Base-by-base conservation (phyloP, 2,113 vertebrate species). In the Micronycteris hirsuta region DNA sequence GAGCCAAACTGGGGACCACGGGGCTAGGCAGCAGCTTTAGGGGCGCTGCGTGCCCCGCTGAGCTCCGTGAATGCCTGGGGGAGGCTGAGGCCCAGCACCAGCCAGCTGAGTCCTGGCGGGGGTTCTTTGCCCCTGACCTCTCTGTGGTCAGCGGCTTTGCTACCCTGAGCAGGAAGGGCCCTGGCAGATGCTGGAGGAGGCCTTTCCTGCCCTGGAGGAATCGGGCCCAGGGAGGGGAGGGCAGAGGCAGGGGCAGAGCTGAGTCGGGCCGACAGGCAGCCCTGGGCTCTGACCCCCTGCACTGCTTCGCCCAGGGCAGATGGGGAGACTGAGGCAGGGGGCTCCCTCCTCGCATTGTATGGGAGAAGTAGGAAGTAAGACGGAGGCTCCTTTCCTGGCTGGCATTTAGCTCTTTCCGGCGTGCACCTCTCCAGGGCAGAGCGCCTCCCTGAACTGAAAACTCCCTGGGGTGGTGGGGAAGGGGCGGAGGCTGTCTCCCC, bases 291-390 rank as follows among this genome's bases (percentile, higher is more conserved):
- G 9, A 61, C 14, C 19, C 56, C 49, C 16, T 24, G 52, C 10
- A 10, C 20, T 22, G 38, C 33, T 52, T 33, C 63, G 33, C 16
- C 14, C 65, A 17, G 19, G 83, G 47, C 65, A 26, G 67, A 26
- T 41, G 43, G 78, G 86, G 82, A 80, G 58, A 43, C 49, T 4
- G 67, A 90, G 96, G 49, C 76, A 31, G 80, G 80, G 0, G 63
- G 13, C 13, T 38, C 0, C 81, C 45, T 70, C 2, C 9, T 36
- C 13, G 26, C 4, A 1, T 20, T 14, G 16, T 33, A 1, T 0
- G 1, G 24, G 45, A 70, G 52, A 77, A 63, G 56, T 82, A 68
- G 91, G 80, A 63, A 84, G 41, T 11, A 5, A 0, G 2, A 3
- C 36, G 49, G 81, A 45, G 36, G 28, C 0, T 3, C 61, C 45